These are phyloP conservation scores for Pseudanteris insignis DNA, from an alignment of 2,888 invertebrate species.

Conservation along the genomic window DNA sequence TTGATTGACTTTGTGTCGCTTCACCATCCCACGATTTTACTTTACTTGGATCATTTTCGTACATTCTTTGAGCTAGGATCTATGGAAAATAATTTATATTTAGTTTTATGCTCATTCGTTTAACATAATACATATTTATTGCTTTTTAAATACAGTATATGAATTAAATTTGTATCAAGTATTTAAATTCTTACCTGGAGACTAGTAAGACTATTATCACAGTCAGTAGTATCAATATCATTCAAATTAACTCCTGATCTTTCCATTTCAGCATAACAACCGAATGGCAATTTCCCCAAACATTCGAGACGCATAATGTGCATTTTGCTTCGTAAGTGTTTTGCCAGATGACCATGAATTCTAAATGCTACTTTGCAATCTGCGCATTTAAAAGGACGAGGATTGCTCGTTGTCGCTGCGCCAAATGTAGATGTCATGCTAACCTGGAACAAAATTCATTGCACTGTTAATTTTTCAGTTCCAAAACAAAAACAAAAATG, in stretches of 20 bases:
- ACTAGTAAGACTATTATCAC: constrained; percentile 92
- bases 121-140: no score
- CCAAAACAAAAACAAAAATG: background rate
- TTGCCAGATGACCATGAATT: constrained; percentile 96
- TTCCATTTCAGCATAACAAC: constrained; percentile 93
- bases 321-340: constrained; percentile 95
- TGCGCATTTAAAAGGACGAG: constrained; percentile 93
- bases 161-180: no score
- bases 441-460: constrained; percentile 60
- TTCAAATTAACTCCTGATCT: constrained; percentile 88
- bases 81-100: no score
- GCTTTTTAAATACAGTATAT: no score
- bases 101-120: no score
- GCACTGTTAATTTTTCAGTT: no score
- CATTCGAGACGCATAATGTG: constrained; percentile 95
- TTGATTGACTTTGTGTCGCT: constrained; percentile 58
- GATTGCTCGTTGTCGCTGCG: constrained; percentile 86
- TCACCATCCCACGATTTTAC: constrained; percentile 73
- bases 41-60: constrained; percentile 83
- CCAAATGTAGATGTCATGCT: constrained; percentile 88
- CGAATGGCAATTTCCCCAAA: constrained; percentile 90
- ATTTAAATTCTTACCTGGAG: constrained; percentile 74
- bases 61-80: constrained; percentile 81
- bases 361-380: constrained; percentile 96
- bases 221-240: constrained; percentile 95